Base-by-base conservation (phyloP, 1,140 invertebrate genomes). In the Drosophila ironensis region DNA sequence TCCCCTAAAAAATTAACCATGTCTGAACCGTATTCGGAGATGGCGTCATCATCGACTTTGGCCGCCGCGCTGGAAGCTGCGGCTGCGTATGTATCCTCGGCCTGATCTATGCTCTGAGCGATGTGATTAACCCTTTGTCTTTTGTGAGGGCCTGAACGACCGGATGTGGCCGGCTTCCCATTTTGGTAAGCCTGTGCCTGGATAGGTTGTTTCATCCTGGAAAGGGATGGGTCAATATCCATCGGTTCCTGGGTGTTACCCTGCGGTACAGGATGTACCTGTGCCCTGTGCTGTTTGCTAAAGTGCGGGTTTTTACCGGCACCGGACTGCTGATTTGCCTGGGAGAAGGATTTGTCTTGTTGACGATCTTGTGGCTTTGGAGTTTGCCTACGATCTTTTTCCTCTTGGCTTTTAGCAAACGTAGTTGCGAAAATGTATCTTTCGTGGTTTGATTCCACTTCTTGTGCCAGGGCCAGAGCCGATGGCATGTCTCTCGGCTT, bases 1-100 rank as follows among this genome's bases (percentile, higher is more conserved):
- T n/a, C n/a, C n/a, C n/a, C 47, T 61, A 45, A 52, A 60, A 60
- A 53, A 53, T 45, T 45, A 20, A 63, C 12, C 4, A 20, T 6
- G 9, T 63, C 50, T 7, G 27, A 53, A 16, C 47, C 48, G 20
- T 48, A 37, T 4, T 19, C 33, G 14, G 16, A 16, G 17, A 17
- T 16, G 19, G 30, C 17, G 11, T 46, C 30, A 19, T 59, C 35
- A 24, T 48, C 12, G 4, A 59, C 40, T 28, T 59, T n/a, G 20
- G 24, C 35, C 45, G 3, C 19, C 24, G 33, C 48, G 7, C 22
- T 30, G 8, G 14, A 27, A 8, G 37, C 35, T n/a, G 54, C 45
- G 30, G 6, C 17, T 16, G 44, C 17, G 20, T 48, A 59, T 5
- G 45, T 4, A 11, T 42, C 35, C 7, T 44, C 45, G 12, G 14